Evolutionary conservation across 1,140 invertebrate species (phyloP).

Genomic region (Drosophila tristis): DNA sequence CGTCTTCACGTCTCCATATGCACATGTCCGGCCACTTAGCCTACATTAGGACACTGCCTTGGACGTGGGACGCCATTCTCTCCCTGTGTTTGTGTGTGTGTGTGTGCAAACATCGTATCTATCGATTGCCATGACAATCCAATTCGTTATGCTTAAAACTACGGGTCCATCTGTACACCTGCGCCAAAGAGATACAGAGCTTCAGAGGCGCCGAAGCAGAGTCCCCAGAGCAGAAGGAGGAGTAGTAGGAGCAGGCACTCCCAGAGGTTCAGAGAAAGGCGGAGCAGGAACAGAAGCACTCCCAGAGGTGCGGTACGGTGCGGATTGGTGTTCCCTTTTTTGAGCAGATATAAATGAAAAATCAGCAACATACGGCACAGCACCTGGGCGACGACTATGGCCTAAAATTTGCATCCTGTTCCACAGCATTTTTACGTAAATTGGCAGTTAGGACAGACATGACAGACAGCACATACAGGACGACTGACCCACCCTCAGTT

Average conservation of each 20-base stretch:
- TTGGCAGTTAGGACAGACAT: constrained; percentile 64
- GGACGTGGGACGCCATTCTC: constrained; percentile 3
- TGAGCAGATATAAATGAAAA: constrained; percentile 61
- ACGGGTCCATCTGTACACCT: constrained; percentile 45
- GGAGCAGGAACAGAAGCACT: too few relatives aligned
- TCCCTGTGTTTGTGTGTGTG: not conserved
- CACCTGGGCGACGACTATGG: constrained; percentile 13
- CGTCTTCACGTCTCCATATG: not conserved
- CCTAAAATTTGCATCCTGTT: constrained; percentile 53
- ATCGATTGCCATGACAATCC: constrained; percentile 72
- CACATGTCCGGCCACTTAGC: constrained; percentile 57
- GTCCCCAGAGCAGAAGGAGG: not conserved
- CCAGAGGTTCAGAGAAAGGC: not conserved
- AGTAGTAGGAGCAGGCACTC: too few relatives aligned
- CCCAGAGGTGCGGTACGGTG: not conserved
- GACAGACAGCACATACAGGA: constrained; percentile 37
- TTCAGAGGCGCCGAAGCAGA: constrained; percentile 28
- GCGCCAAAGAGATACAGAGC: not conserved
- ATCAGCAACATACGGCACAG: constrained; percentile 53
- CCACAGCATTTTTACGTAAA: constrained; percentile 66
- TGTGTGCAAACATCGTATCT: constrained; percentile 60
- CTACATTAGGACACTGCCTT: constrained; percentile 58
- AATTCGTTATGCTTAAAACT: constrained; percentile 76
- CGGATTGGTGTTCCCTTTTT: constrained; percentile 21
- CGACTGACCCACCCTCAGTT: constrained; percentile 15